Base-by-base conservation (phyloP, 1,140 invertebrate species). In the Ceratoteleas bidentatus region DNA sequence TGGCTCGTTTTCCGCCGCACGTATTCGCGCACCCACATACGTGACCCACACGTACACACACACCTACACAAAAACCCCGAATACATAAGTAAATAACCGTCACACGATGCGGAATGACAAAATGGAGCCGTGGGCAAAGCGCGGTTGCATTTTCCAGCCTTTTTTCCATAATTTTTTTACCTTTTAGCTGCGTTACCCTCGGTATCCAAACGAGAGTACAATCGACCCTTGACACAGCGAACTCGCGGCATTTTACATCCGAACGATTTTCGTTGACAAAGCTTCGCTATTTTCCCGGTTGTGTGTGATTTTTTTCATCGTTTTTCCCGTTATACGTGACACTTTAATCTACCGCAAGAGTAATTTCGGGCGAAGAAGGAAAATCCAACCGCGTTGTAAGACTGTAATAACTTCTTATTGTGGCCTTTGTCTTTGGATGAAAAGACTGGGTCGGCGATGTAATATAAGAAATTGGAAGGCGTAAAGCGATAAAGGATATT, bases 71-170 rank as follows among this genome's bases (percentile, higher is more conserved):
- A 24, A 24, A 24, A 1, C 24, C 24, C 24, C 24, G 24, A 24
- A 24, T 24, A 24, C 36, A 53, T 65, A 60, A 75, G 72, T 75
- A 66, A 75, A 75, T 53, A 75, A 75, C 72, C 45, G 61, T 50
- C 40, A 66, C 54, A 60, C 72, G 49, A 45, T 49, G 5, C 24
- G 34, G 62, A 66, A 75, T 75, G 53, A 45, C 50, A 60, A 77
- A 77, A 64, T 64, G 50, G 62, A 77, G 64, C 81, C 73, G 57
- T 54, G 64, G 81, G 69, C 74, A 65, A 78, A 76, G 34, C 54
- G 47, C 58, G 69, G 77, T 83, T 83, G 65, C 80, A 68, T 77
- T 77, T 82, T 82, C 33, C 66, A 32, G 24, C 43, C 56, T 78
- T 69, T 72, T 78, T 70, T 9, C 38, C 1, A 53, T 54, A 24